Evolutionary conservation across 2,113 vertebrate species (phyloP).

Genomic region (Spermophilus dauricus): DNA sequence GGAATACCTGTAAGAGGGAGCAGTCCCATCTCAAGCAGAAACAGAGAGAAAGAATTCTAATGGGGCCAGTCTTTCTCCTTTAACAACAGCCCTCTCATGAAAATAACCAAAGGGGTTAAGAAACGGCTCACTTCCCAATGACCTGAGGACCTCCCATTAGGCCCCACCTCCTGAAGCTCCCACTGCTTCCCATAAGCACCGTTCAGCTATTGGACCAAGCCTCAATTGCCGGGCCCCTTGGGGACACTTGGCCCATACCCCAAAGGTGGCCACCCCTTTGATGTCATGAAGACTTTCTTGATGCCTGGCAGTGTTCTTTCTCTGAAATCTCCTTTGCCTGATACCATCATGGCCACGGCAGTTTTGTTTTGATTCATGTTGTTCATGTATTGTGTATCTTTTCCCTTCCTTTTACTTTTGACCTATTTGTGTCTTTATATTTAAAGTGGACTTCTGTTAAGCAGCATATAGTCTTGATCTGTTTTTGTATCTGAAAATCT

Average conservation of each 20-base stretch:
- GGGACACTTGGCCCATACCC: neutral
- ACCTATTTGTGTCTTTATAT: neutral
- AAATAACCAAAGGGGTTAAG: neutral
- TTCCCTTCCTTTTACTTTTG: neutral
- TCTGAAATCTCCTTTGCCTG: neutral
- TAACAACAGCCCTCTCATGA: neutral
- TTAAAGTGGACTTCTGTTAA: constrained; percentile 17
- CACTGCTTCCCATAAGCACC: too few species aligned
- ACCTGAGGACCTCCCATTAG: too few species aligned
- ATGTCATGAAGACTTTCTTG: neutral
- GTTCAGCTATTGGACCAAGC: neutral
- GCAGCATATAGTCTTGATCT: neutral
- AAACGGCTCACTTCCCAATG: neutral
- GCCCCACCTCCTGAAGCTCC: neutral
- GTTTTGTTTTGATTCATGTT: neutral
- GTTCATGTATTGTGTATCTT: neutral
- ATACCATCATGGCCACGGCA: neutral
- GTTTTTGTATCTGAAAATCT: neutral
- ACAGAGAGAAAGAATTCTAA: neutral
- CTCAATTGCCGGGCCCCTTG: neutral
- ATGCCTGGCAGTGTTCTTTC: neutral
- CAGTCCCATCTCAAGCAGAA: neutral
- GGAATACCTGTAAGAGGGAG: neutral
- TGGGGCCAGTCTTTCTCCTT: neutral
- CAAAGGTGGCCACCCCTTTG: neutral